These are phyloP conservation scores for Ptilodon capucinus DNA, from an alignment of 2,888 invertebrate genomes.

Conservation along the genomic window DNA sequence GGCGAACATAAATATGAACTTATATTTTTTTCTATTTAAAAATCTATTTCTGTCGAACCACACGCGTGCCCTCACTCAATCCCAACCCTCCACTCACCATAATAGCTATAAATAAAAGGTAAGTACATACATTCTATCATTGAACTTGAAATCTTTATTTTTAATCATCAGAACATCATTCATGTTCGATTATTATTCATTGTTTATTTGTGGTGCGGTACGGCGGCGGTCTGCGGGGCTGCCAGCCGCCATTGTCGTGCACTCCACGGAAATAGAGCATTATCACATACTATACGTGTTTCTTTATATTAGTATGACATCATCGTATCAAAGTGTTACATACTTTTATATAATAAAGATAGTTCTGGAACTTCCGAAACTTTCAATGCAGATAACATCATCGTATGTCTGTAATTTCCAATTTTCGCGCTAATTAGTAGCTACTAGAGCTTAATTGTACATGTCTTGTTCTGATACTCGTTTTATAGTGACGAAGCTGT, in stretches of 20 bases:
- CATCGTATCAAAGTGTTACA: neutral
- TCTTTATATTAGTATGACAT: neutral
- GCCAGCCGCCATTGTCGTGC: constrained; percentile 15
- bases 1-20: neutral
- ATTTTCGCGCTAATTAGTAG: no score
- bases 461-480: no score
- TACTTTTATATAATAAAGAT: neutral
- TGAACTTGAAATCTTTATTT: constrained; percentile 2
- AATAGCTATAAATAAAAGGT: neutral
- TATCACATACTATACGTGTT: neutral
- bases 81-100: neutral
- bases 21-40: neutral
- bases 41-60: neutral
- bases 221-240: constrained; percentile 15
- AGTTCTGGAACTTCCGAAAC: neutral
- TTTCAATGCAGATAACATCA: no score
- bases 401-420: no score
- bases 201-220: constrained; percentile 19
- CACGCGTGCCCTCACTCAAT: neutral
- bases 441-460: no score
- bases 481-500: no score
- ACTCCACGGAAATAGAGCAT: neutral
- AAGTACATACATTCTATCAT: neutral
- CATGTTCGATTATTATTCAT: constrained; percentile 15
- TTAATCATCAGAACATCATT: neutral